phyloP scores from a whole-genome alignment of 2,113 vertebrate species.

The Cyanocitta stelleri region DNA sequence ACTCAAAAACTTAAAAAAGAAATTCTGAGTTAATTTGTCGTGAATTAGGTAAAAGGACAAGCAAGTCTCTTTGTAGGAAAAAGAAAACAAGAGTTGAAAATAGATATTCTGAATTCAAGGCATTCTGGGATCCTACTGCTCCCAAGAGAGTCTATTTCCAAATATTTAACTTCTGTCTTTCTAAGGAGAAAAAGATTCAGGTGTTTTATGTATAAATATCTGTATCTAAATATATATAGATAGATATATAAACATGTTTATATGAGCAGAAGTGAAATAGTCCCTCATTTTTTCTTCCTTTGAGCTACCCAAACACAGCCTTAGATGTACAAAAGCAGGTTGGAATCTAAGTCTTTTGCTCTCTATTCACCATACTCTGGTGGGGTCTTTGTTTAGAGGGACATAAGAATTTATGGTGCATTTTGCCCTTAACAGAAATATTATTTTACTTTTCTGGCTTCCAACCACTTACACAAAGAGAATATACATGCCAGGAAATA shows the following conservation, averaged over 20 bases:
- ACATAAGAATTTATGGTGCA: not conserved
- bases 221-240: no score
- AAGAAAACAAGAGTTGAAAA: not conserved
- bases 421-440: not conserved
- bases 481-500: not conserved
- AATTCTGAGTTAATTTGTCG: not conserved
- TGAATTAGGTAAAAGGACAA: not conserved
- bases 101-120: not conserved
- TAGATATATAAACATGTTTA: not conserved
- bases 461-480: not conserved
- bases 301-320: not conserved
- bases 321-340: not conserved
- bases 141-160: not conserved
- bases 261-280: not conserved
- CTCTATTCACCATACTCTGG: not conserved
- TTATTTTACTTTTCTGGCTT: not conserved
- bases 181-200: not conserved
- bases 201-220: not conserved
- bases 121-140: rapidly evolving
- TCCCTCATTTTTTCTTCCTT: not conserved
- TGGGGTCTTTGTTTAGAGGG: not conserved
- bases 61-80: not conserved
- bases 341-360: not conserved
- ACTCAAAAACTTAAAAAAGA: not conserved
- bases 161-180: not conserved